Evolutionary conservation across 2,888 invertebrate genomes (phyloP).

Genomic region (Heliconius sara): DNA sequence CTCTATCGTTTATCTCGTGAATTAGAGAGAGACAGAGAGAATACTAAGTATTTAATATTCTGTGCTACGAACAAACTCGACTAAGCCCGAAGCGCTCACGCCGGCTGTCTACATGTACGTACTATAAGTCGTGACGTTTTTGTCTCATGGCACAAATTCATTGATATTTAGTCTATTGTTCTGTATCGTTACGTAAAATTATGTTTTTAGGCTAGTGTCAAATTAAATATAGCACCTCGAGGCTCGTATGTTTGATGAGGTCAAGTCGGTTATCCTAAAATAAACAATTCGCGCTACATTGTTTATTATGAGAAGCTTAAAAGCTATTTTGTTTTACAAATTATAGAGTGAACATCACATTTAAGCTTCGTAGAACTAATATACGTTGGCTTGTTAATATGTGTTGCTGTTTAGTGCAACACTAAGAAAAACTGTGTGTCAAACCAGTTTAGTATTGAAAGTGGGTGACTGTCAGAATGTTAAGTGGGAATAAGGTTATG

Average conservation of each 20-base stretch:
- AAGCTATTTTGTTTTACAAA: slow-evolving; percentile 23
- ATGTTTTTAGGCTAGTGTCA: slow-evolving; percentile 35
- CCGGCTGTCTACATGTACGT: slow-evolving; percentile 59
- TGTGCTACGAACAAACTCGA: slow-evolving; percentile 63
- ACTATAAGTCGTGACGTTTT: slow-evolving; percentile 60
- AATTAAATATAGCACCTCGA: slow-evolving; percentile 29
- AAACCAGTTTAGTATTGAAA: slow-evolving; percentile 73
- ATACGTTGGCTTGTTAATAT: slow-evolving; percentile 22
- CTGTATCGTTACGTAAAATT: slow-evolving; percentile 36
- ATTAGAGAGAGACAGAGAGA: slow-evolving; percentile 58
- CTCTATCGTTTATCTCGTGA: slow-evolving; percentile 56
- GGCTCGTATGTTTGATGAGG: slow-evolving; percentile 22
- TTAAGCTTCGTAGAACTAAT: slow-evolving; percentile 17
- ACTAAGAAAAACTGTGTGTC: slow-evolving; percentile 66
- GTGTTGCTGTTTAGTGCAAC: slow-evolving; percentile 20
- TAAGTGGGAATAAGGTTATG: slow-evolving; percentile 58
- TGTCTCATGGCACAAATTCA: slow-evolving; percentile 71
- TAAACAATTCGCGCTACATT: slow-evolving; percentile 3
- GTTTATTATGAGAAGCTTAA: slow-evolving; percentile 29
- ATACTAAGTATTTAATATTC: slow-evolving; percentile 55
- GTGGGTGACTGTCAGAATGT: slow-evolving; percentile 71
- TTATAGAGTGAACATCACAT: slow-evolving; percentile 22
- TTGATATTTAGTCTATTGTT: slow-evolving; percentile 65
- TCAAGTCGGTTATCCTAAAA: slow-evolving; percentile 31
- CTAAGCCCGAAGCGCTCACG: slow-evolving; percentile 66